Conservation (phyloP, 2,888 invertebrate genomes). For the Ypsolopha scabrella region DNA sequence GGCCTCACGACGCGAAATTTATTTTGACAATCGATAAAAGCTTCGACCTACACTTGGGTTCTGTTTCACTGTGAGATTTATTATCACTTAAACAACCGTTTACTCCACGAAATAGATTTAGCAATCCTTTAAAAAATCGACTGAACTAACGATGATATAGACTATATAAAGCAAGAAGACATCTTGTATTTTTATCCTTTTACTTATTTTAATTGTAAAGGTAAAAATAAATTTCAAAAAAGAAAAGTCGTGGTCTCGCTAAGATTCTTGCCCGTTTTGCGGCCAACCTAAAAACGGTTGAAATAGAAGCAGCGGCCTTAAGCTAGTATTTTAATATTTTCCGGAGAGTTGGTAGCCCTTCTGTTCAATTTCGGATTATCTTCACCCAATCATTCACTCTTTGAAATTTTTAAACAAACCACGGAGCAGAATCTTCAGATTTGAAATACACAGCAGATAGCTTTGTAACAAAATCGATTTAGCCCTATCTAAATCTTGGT, state of each 20-base stretch:
- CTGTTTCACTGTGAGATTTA: slow-evolving; percentile 33
- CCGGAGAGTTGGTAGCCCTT: not conserved
- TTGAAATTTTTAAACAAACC: slow-evolving; percentile 11
- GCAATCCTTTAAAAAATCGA: no score
- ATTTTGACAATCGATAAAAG: slow-evolving; percentile 37
- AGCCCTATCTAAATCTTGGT: slow-evolving; percentile 15
- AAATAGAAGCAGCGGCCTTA: no score
- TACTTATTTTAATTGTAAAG: no score
- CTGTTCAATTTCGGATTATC: not conserved
- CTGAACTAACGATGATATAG: not conserved
- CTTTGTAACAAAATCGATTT: slow-evolving; percentile 22
- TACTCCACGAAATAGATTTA: no score
- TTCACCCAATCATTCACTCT: slow-evolving; percentile 7
- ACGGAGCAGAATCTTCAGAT: no score
- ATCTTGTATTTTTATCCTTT: no score
- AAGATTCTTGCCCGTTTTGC: no score
- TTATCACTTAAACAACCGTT: slow-evolving; percentile 36
- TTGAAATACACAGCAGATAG: slow-evolving; percentile 6
- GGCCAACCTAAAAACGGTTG: no score
- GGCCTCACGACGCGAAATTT: slow-evolving; percentile 36
- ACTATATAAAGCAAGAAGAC: no score
- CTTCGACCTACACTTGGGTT: slow-evolving; percentile 1
- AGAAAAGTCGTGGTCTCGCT: no score
- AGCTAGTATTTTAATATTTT: slow-evolving; percentile 9
- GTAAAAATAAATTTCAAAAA: no score